Conservation (phyloP, 2,888 invertebrate species). For the Cristatella mucedo region DNA sequence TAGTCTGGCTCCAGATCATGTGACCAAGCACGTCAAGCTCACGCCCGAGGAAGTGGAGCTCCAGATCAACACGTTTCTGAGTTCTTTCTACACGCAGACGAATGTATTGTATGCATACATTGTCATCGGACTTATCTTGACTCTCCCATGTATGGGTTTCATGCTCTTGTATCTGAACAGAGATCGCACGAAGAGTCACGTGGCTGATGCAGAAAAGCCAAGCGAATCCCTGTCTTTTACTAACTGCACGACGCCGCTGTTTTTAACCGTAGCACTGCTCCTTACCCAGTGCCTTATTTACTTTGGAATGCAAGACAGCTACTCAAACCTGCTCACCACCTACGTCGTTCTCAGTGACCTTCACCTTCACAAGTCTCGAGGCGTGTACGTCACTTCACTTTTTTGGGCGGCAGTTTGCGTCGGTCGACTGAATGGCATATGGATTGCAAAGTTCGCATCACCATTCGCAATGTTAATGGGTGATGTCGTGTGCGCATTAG, state of each 20-base stretch:
- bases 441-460: background rate
- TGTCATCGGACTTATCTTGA: background rate
- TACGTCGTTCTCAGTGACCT: background rate
- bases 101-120: slow-evolving; percentile 2
- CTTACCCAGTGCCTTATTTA: slow-evolving; percentile 3
- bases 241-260: no score
- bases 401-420: slow-evolving; percentile 8
- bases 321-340: slow-evolving; percentile 7
- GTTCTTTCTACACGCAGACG: no score
- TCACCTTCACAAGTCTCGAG: background rate
- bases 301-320: slow-evolving; percentile 8
- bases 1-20: no score
- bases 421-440: slow-evolving; percentile 5
- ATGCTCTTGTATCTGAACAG: background rate
- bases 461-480: slow-evolving; percentile 2
- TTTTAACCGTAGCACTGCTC: no score
- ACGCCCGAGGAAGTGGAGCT: no score
- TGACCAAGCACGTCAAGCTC: no score
- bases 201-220: no score
- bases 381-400: slow-evolving; percentile 3
- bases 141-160: background rate
- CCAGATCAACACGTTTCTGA: no score
- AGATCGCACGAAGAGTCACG: no score
- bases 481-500: background rate
- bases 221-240: no score